Conservation (phyloP, 2,113 vertebrate genomes). For the Mustelus asterias region DNA sequence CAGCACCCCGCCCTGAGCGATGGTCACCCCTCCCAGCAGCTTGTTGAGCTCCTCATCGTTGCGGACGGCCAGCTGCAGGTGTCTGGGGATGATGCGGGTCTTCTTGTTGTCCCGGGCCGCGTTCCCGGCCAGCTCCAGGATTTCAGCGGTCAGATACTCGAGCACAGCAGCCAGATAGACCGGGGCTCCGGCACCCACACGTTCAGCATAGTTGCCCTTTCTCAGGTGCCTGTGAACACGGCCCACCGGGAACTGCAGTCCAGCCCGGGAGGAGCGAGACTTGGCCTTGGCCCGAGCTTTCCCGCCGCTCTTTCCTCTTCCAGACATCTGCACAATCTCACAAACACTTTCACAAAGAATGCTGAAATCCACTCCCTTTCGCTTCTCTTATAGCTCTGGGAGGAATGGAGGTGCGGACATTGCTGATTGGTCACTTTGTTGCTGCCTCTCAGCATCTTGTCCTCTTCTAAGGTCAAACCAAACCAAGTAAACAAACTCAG, state of each 20-base stretch:
- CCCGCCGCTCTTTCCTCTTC: slow-evolving; percentile 77
- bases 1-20: slow-evolving; percentile 18
- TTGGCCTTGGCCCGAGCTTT: slow-evolving; percentile 78
- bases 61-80: slow-evolving; percentile 25
- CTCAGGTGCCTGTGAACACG: slow-evolving; percentile 70
- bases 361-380: too few species aligned
- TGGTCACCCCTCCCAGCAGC: slow-evolving; percentile 28
- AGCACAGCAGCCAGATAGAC: neutral
- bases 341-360: neutral
- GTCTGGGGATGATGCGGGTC: slow-evolving; percentile 28
- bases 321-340: slow-evolving; percentile 67
- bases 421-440: too few species aligned
- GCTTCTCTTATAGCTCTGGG: neutral
- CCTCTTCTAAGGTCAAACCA: too few species aligned
- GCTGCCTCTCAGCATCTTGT: too few species aligned
- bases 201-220: neutral
- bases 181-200: neutral
- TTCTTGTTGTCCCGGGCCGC: slow-evolving; percentile 21
- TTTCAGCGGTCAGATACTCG: neutral
- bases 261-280: slow-evolving; percentile 72
- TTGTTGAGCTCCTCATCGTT: slow-evolving; percentile 31
- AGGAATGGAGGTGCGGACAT: neutral
- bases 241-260: slow-evolving; percentile 84
- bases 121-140: slow-evolving; percentile 4
- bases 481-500: too few species aligned